Base-by-base conservation (phyloP, 2,113 vertebrate species). In the Misgurnus mizolepis region DNA sequence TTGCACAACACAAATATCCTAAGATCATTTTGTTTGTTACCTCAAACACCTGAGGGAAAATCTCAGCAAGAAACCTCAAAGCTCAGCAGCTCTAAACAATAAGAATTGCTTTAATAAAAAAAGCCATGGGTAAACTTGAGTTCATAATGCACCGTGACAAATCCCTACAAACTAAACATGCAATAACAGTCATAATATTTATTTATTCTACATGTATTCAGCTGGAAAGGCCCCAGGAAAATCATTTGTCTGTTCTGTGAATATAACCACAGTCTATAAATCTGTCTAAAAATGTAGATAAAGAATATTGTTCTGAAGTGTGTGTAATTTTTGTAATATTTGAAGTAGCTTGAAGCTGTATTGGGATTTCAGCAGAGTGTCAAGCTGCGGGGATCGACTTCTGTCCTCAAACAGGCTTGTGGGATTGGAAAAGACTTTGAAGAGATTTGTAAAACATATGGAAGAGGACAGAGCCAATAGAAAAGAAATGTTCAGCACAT, bases 121-220 rank as follows among this genome's bases (percentile, higher is more conserved):
- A 50, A 64, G 10, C n/a, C 50, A 53, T n/a, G 17, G 40, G 47
- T 82, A 70, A 82, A 64, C 11, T 27, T 34, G 10, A 50, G 43
- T 69, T 41, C 53, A 72, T 39, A 78, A 61, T 58, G 61, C 67
- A 70, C 67, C 40, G 34, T 64, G 39, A 73, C 53, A 67, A 56
- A 83, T 74, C 67, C 49, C 27, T 47, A 73, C 41, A 53, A 72
- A 64, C 43, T 27, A 49, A 18, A 70, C 40, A 76, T 65, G 71
- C 62, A 83, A 76, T 66, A 71, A 74, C 47, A 40, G 49, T 14
- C 53, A 79, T 83, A 58, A 83, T 66, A 70, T 76, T 79, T 39
- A 11, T 41, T 55, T 76, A 65, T 76, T 71, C 65, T 76, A 67
- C 47, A 75, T 72, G 55, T 17, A 45, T 17, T 18, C 12, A 4